These are phyloP conservation scores for Serripes groenlandicus DNA, from an alignment of 2,888 invertebrate genomes.

Conservation along the genomic window DNA sequence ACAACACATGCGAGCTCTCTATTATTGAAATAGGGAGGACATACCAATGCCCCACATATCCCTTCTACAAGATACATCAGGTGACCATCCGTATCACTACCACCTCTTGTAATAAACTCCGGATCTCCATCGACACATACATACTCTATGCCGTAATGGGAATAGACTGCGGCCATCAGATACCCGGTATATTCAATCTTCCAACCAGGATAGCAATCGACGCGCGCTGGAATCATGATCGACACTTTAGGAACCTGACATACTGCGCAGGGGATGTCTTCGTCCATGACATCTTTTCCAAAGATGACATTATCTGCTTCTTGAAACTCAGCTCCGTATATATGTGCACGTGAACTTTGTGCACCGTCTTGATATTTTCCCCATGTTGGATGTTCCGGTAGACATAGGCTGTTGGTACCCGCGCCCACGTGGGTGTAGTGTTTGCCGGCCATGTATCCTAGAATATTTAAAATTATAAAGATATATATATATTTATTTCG, in stretches of 20 bases:
- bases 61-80: constrained; percentile 63
- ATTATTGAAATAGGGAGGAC: constrained; percentile 65
- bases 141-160: constrained; percentile 25
- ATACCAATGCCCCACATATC: constrained; percentile 70
- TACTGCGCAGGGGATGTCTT: constrained; percentile 49
- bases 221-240: neutral
- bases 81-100: constrained; percentile 45
- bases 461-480: no score
- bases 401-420: neutral
- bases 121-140: constrained; percentile 67
- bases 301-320: no score
- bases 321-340: no score
- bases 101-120: constrained; percentile 39
- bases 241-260: constrained; percentile 20
- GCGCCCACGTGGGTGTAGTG: no score
- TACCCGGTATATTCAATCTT: neutral
- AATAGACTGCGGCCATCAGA: neutral
- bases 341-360: no score
- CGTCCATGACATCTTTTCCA: no score
- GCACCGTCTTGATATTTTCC: no score
- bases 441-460: no score
- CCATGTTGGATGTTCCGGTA: neutral
- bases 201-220: neutral
- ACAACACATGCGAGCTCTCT: constrained; percentile 69
- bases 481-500: no score